Conservation (phyloP, 2,888 invertebrate genomes). For the Apotomis turbidana region DNA sequence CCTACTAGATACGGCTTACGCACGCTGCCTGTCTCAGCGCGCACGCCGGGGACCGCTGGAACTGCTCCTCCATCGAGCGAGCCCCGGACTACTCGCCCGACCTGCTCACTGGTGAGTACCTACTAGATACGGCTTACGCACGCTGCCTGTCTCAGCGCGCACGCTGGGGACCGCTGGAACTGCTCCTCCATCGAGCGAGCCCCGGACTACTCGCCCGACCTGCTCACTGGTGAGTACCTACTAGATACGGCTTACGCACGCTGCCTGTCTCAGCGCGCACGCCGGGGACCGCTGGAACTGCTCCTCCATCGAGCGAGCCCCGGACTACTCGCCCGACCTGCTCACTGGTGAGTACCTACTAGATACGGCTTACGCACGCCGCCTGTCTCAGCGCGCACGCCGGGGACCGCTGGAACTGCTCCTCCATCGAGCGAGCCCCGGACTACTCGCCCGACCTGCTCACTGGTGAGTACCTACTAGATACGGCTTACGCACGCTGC, state of each 20-base stretch:
- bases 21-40: slow-evolving; percentile 88
- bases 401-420: slow-evolving; percentile 93
- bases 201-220: slow-evolving; percentile 89
- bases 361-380: too few relatives aligned
- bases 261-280: slow-evolving; percentile 89
- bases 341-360: slow-evolving; percentile 88
- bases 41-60: slow-evolving; percentile 91
- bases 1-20: too few relatives aligned
- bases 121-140: too few relatives aligned
- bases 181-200: slow-evolving; percentile 90
- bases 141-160: slow-evolving; percentile 88
- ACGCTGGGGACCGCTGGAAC: slow-evolving; percentile 91
- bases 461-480: slow-evolving; percentile 88
- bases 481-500: slow-evolving; percentile 87
- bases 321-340: slow-evolving; percentile 89
- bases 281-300: slow-evolving; percentile 92
- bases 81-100: slow-evolving; percentile 91
- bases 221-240: slow-evolving; percentile 89
- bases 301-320: slow-evolving; percentile 88
- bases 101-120: slow-evolving; percentile 88
- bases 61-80: slow-evolving; percentile 89
- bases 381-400: slow-evolving; percentile 89
- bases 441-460: slow-evolving; percentile 89
- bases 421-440: slow-evolving; percentile 88
- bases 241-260: too few relatives aligned